Percentiles rank a stretch among this genome's conserved stretches.
These are phyloP conservation scores for Salvelinus alpinus DNA, from an alignment of 2,113 vertebrate species.

Conservation along the genomic window DNA sequence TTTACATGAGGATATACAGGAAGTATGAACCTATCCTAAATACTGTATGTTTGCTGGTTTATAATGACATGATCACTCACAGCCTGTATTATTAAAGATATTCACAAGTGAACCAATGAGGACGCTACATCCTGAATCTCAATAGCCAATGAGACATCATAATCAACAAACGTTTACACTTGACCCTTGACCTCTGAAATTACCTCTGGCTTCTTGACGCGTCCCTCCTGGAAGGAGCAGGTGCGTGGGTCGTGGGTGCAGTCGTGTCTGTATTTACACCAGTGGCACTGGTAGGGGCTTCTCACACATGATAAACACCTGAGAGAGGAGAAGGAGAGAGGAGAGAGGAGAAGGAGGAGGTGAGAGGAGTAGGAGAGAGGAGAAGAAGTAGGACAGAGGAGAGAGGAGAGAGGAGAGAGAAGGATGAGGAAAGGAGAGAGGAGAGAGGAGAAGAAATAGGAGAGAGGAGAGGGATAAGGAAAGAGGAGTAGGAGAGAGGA, in stretches of 20 bases:
- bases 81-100: not conserved
- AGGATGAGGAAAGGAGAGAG: too few species aligned
- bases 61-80: not conserved
- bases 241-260: slow-evolving; percentile 94
- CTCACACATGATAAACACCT: slow-evolving; percentile 95
- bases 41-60: not conserved
- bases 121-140: not conserved
- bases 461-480: too few species aligned
- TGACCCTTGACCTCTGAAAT: slow-evolving; percentile 16
- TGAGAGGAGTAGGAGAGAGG: not conserved
- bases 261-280: slow-evolving; percentile 97
- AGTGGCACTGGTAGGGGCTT: slow-evolving; percentile 95
- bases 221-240: slow-evolving; percentile 96
- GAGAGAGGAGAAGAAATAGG: too few species aligned
- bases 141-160: not conserved
- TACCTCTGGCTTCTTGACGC: slow-evolving; percentile 93
- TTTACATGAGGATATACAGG: too few species aligned
- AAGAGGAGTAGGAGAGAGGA: too few species aligned
- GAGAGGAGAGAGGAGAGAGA: not conserved
- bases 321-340: slow-evolving; percentile 6
- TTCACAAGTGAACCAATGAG: not conserved
- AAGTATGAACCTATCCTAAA: too few species aligned
- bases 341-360: not conserved
- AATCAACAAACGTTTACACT: not conserved
- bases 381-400: not conserved